phyloP scores from a whole-genome alignment of 2,888 invertebrate species.

The Liodrosophila aerea region DNA sequence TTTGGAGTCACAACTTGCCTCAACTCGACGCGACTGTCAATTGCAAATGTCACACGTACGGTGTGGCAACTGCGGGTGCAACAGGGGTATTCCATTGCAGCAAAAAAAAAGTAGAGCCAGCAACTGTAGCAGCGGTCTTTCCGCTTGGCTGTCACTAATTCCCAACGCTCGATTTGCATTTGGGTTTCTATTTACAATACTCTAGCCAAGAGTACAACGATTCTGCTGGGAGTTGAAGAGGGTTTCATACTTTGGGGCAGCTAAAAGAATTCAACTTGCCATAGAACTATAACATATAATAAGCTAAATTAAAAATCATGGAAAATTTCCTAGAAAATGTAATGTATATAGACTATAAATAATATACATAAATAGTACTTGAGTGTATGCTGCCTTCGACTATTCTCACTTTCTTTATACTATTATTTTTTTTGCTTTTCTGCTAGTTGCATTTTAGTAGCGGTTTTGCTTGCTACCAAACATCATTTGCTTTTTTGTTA shows the following conservation, averaged over 20 bases:
- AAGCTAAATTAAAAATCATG: too few relatives aligned
- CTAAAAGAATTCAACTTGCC: too few relatives aligned
- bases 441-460: slow-evolving; percentile 10
- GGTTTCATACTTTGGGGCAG: too few relatives aligned
- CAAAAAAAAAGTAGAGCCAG: neutral
- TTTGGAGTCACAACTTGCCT: slow-evolving; percentile 20
- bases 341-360: too few relatives aligned
- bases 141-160: slow-evolving; percentile 73
- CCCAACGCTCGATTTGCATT: slow-evolving; percentile 71
- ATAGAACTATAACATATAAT: too few relatives aligned
- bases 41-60: slow-evolving; percentile 70
- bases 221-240: too few relatives aligned
- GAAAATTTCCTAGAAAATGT: too few relatives aligned
- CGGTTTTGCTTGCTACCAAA: slow-evolving; percentile 10
- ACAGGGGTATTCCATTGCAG: neutral
- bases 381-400: slow-evolving; percentile 5
- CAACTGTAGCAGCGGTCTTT: slow-evolving; percentile 45
- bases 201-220: neutral
- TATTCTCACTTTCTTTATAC: neutral
- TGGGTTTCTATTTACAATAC: slow-evolving; percentile 27
- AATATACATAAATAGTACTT: too few relatives aligned
- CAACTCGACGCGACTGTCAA: slow-evolving; percentile 69
- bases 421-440: slow-evolving; percentile 2
- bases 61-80: too few relatives aligned
- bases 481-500: slow-evolving; percentile 20